Conservation (phyloP, 2,888 invertebrate genomes). For the Diarsia mendica region DNA sequence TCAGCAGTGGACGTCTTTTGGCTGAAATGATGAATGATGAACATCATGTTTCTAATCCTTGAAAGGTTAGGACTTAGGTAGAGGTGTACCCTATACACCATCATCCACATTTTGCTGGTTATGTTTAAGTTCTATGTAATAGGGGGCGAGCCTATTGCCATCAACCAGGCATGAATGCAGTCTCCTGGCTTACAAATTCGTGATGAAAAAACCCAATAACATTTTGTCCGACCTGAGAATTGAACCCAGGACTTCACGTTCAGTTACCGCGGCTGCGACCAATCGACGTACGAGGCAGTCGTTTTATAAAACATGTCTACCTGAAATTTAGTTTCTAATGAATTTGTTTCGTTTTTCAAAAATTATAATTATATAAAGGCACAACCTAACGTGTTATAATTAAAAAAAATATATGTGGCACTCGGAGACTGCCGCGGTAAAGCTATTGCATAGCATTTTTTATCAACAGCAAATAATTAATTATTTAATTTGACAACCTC, state of each 20-base stretch:
- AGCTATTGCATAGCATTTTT: too few relatives aligned
- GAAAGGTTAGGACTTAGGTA: too few relatives aligned
- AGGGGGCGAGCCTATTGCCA: not conserved
- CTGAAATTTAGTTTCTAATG: not conserved
- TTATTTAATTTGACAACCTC: too few relatives aligned
- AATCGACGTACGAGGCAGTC: not conserved
- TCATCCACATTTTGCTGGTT: not conserved
- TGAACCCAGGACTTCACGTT: too few relatives aligned
- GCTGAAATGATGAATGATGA: too few relatives aligned
- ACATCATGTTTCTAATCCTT: not conserved
- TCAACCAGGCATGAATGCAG: not conserved
- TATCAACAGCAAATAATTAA: too few relatives aligned
- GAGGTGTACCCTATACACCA: not conserved
- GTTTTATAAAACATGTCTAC: not conserved
- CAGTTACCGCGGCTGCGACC: too few relatives aligned
- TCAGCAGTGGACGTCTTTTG: too few relatives aligned
- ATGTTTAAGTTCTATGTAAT: not conserved
- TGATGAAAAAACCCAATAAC: not conserved
- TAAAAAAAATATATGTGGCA: too few relatives aligned
- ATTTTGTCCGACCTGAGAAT: not conserved
- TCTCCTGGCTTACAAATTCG: not conserved
- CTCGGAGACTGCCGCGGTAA: too few relatives aligned
- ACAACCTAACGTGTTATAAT: slow-evolving; percentile 13
- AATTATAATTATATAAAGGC: slow-evolving; percentile 7
- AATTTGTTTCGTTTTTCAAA: slow-evolving; percentile 1